Evolutionary conservation across 1,140 invertebrate genomes (phyloP).

Genomic region (Drosophila bocqueti): DNA sequence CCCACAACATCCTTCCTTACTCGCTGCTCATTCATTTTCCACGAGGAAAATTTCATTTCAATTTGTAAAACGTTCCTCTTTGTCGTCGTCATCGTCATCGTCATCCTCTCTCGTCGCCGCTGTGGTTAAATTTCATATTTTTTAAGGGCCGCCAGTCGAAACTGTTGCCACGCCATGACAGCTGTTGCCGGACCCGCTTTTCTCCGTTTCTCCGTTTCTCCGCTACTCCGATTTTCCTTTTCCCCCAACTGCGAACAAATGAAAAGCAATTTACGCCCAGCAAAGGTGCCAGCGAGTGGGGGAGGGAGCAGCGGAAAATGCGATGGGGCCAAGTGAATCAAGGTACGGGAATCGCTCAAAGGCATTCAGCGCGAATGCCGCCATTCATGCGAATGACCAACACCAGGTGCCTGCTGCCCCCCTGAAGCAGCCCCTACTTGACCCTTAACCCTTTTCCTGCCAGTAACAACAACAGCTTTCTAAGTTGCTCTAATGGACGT

Average conservation of each 20-base stretch:
- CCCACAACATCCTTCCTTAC: background rate
- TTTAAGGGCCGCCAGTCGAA: conserved; percentile 41
- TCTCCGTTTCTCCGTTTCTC: background rate
- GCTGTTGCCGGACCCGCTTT: conserved; percentile 60
- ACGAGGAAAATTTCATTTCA: conserved; percentile 69
- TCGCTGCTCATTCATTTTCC: conserved; percentile 62
- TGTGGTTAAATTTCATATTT: conserved; percentile 64
- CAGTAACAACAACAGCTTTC: conserved; percentile 5
- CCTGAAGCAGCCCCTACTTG: background rate
- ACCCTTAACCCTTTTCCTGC: conserved; percentile 13
- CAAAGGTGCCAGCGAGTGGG: conserved; percentile 24
- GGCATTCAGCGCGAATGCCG: conserved; percentile 46
- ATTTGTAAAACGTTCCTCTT: conserved; percentile 73
- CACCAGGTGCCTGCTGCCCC: conserved; percentile 14
- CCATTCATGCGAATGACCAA: conserved; percentile 58
- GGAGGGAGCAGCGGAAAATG: background rate
- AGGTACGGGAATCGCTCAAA: conserved; percentile 59
- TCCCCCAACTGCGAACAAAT: conserved; percentile 46
- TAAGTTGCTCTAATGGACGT: conserved; percentile 65
- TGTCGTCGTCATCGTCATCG: conserved; percentile 12
- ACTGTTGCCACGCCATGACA: conserved; percentile 63
- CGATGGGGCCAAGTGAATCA: conserved; percentile 51
- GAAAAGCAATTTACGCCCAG: conserved; percentile 75
- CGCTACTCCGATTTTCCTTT: background rate
- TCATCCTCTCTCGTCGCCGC: conserved; percentile 4